A percentile compares a stretch with the other conserved stretches of the same genome.
These are phyloP conservation scores for Chiridota heheva DNA, from an alignment of 35 echinoderm and acorn worm genomes.

Conservation along the genomic window DNA sequence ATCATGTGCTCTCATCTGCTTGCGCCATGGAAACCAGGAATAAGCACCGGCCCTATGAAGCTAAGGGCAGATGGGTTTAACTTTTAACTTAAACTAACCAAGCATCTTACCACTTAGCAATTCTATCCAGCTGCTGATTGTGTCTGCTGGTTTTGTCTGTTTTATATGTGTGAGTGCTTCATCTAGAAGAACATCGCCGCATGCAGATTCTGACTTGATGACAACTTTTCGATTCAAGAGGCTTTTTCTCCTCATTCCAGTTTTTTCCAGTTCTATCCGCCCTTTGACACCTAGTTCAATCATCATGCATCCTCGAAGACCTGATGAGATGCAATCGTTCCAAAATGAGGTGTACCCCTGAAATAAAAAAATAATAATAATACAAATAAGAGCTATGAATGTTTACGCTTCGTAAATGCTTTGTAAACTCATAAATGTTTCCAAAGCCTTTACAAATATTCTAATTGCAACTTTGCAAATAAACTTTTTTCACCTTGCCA, in stretches of 20 bases:
- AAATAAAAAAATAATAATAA: constrained; percentile 7
- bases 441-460: background rate
- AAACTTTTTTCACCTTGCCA: too few relatives aligned
- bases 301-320: constrained; percentile 93
- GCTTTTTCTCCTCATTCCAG: constrained; percentile 86
- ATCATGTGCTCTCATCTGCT: too few relatives aligned
- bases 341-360: constrained; percentile 99
- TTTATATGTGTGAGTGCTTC: constrained; percentile 90
- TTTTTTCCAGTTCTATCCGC: constrained; percentile 92
- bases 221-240: constrained; percentile 82
- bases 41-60: too few relatives aligned
- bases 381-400: constrained; percentile 7
- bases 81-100: too few relatives aligned
- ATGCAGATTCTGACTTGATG: constrained; percentile 69
- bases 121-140: constrained; percentile 93
- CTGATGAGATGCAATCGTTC: constrained; percentile 99
- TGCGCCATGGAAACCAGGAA: too few relatives aligned
- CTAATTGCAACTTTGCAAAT: background rate
- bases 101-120: constrained; percentile 96
- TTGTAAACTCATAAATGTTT: too few relatives aligned
- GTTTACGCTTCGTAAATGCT: background rate
- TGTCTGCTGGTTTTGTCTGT: constrained; percentile 73
- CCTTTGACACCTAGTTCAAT: constrained; percentile 91
- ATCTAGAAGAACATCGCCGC: constrained; percentile 93
- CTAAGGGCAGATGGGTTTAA: too few relatives aligned